Evolutionary conservation across 2,113 vertebrate species (phyloP).

Genomic region (Choloepus hoffmanni): DNA sequence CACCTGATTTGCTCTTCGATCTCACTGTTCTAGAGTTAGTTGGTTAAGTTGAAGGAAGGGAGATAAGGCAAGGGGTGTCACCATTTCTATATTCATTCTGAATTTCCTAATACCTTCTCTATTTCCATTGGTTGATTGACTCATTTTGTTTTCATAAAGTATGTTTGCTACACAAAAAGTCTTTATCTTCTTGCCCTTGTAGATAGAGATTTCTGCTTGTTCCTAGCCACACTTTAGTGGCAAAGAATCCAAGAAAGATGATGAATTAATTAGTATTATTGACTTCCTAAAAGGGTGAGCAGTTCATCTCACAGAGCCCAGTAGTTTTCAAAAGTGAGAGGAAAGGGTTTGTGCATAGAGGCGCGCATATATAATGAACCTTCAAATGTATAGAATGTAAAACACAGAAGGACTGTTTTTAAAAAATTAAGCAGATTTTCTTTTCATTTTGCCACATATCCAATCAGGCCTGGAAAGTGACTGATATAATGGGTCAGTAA

Average conservation of each 20-base stretch:
- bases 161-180: background rate
- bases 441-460: background rate
- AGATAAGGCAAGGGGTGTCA: too few species aligned
- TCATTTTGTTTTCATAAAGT: background rate
- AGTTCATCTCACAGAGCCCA: constrained; percentile 33
- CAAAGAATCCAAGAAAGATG: constrained; percentile 60
- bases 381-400: background rate
- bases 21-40: background rate
- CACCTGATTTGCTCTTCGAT: background rate
- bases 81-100: background rate
- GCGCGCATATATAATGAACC: background rate
- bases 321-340: constrained; percentile 5
- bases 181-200: background rate
- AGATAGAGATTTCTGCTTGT: constrained; percentile 18
- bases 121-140: background rate
- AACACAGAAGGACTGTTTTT: background rate
- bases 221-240: background rate
- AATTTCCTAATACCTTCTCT: background rate
- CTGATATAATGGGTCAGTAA: background rate
- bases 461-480: background rate
- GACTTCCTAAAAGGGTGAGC: constrained; percentile 66
- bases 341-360: background rate
- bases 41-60: background rate
- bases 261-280: constrained; percentile 74
- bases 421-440: constrained; percentile 13